These are phyloP conservation scores for Pyrgilauda ruficollis DNA, from an alignment of 2,113 vertebrate genomes.

Conservation along the genomic window DNA sequence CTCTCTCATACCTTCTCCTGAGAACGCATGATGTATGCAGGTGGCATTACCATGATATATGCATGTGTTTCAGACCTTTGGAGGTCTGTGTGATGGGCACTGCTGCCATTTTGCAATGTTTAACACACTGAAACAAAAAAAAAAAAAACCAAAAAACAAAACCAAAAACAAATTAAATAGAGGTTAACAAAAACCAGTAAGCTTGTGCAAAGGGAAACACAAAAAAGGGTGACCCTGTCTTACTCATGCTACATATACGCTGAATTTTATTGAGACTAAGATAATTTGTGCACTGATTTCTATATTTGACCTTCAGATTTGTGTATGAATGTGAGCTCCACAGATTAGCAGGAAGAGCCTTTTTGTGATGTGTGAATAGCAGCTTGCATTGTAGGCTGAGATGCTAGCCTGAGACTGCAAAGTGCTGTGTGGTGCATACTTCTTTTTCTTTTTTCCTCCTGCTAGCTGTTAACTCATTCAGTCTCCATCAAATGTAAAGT, in stretches of 20 bases:
- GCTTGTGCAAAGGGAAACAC: background rate
- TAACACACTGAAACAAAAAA: background rate
- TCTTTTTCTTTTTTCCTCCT: background rate
- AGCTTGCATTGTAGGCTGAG: background rate
- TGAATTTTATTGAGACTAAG: background rate
- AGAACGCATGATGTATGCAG: rapidly evolving
- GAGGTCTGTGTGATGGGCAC: background rate
- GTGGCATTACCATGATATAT: background rate
- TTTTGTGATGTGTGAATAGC: background rate
- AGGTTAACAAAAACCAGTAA: background rate
- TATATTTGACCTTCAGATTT: background rate
- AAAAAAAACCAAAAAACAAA: too few relatives aligned
- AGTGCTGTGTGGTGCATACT: background rate
- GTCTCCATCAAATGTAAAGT: background rate
- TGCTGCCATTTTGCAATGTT: background rate
- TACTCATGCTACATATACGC: background rate
- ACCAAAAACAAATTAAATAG: background rate
- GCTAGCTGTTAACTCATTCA: background rate
- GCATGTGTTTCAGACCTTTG: background rate
- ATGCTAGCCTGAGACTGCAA: background rate
- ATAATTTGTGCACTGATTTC: background rate
- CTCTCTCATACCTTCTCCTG: background rate
- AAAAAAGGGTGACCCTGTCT: background rate
- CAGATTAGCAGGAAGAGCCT: background rate
- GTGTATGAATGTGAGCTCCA: background rate